Base-by-base conservation (phyloP, 2,888 invertebrate genomes). In the Drosophila conformis region DNA sequence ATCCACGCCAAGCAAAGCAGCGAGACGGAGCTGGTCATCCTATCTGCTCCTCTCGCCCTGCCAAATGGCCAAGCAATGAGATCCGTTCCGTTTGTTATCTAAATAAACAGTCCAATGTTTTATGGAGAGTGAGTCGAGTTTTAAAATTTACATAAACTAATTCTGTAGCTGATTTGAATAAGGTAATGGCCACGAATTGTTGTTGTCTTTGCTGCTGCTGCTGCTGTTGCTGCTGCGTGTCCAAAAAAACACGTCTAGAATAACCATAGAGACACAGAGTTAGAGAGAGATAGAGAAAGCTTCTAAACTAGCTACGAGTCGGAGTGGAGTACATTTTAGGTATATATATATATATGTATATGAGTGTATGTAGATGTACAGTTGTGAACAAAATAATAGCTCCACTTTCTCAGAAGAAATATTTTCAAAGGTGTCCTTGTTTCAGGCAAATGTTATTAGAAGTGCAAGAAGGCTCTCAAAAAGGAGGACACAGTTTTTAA, bases 131-230 rank as follows among this genome's bases (percentile, higher is more conserved):
- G 84, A 63, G 73, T 66, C 58, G 64, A 63, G 82, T 81, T 80
- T 71, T 69, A 70, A 84, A 86, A 86, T 86, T 86, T 82, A 76
- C 88, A 89, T 88, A 87, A 89, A 88, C 88, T 90, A 88, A 88
- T 90, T 90, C 84, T 72, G 74, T 82, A 77, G 89, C 89, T 90
- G 89, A 88, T 90, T 88, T 88, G 89, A 89, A 88, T 88, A 88
- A 88, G 89, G 76, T 89, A 90, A 88, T 90, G 76, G 81, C 57
- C 62, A 73, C 53, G 59, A 46, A 46, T 75, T 48, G 15, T 36
- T 61, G 46, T 4, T 46, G 46, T 51, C 62, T 53, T 76, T 56
- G n/a, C 36, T 64, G 49, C 27, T 60, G 46, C n/a, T 46, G 31
- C 5, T 60, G 46, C 21, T 71, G 40, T 18, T 64, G 25, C 13